Evolutionary conservation across 2,113 vertebrate genomes (phyloP).

Genomic region (Centropus bengalensis): DNA sequence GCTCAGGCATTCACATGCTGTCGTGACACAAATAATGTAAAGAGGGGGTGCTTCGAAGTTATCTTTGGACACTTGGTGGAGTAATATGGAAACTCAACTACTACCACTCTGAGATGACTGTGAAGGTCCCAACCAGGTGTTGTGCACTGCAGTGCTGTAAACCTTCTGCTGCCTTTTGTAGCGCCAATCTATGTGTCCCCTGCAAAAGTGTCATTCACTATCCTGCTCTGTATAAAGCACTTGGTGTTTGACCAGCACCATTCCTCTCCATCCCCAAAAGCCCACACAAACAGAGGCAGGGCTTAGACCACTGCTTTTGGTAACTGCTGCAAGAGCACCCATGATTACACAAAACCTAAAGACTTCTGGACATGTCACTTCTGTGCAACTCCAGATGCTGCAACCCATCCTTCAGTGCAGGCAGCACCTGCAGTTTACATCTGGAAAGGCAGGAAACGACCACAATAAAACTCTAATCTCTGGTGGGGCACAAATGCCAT

Average conservation of each 20-base stretch:
- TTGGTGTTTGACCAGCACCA: neutral
- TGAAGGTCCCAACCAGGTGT: neutral
- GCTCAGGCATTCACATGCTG: neutral
- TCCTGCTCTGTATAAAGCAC: rapidly evolving
- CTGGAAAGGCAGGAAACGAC: neutral
- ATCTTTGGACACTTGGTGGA: neutral
- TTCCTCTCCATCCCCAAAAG: neutral
- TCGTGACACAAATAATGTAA: neutral
- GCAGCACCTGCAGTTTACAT: neutral
- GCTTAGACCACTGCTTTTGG: neutral
- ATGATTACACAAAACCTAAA: neutral
- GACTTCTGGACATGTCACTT: neutral
- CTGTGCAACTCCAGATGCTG: neutral
- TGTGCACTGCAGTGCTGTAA: neutral
- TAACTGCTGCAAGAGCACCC: neutral
- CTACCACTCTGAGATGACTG: neutral
- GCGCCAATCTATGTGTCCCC: rapidly evolving
- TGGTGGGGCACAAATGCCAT: neutral
- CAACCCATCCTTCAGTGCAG: neutral
- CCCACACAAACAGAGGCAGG: rapidly evolving
- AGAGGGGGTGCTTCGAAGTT: neutral
- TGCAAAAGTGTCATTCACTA: neutral
- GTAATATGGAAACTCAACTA: neutral
- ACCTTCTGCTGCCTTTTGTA: neutral
- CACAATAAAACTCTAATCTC: neutral